Conservation (phyloP, 2,113 vertebrate genomes). For the Proterorhinus semilunaris region DNA sequence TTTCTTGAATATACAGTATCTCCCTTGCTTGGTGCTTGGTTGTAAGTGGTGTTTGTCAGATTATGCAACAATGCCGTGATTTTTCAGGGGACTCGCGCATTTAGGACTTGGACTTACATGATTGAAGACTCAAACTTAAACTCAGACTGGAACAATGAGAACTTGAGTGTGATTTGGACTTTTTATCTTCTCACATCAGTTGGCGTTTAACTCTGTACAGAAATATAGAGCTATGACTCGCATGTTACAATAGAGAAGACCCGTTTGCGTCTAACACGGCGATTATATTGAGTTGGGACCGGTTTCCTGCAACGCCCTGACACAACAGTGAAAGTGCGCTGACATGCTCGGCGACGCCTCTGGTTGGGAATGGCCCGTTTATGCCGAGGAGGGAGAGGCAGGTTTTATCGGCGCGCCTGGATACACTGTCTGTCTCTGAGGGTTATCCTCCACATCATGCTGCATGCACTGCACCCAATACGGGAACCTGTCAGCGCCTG, state of each 20-base stretch:
- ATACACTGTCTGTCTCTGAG: slow-evolving; percentile 62
- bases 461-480: slow-evolving; percentile 51
- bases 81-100: no score
- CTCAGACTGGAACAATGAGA: no score
- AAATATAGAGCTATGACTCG: not conserved
- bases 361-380: slow-evolving; percentile 47
- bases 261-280: slow-evolving; percentile 14
- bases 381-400: slow-evolving; percentile 36
- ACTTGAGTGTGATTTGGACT: no score
- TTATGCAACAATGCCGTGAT: no score
- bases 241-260: slow-evolving; percentile 26
- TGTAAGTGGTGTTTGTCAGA: no score
- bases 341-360: slow-evolving; percentile 46
- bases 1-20: no score
- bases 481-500: slow-evolving; percentile 68
- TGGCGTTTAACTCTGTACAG: not conserved
- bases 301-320: slow-evolving; percentile 21
- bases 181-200: not conserved
- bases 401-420: slow-evolving; percentile 47
- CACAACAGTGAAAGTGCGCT: slow-evolving; percentile 18
- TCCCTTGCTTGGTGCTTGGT: no score
- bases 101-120: no score
- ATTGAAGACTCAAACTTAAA: no score
- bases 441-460: slow-evolving; percentile 66
- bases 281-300: slow-evolving; percentile 3